Base-by-base conservation (phyloP, 2,113 vertebrate species). In the Lepus americanus region DNA sequence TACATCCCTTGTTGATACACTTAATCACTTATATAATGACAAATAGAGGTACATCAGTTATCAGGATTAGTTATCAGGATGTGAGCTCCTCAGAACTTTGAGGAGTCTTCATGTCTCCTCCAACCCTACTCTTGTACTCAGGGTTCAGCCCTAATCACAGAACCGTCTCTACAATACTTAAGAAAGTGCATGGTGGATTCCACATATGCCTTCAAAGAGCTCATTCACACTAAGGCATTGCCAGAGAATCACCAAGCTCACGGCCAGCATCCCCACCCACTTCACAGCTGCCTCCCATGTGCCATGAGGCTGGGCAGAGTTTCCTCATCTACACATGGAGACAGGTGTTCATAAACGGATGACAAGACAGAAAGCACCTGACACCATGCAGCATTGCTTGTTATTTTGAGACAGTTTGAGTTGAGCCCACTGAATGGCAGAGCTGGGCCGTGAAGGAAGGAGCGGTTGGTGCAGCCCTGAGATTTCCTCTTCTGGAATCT, bases 141-240 rank as follows among this genome's bases (percentile, higher is more conserved):
- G 23, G n/a, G 11, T 27, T 9, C 19, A 19, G 10, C 25, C 22
- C 25, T 44, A 6, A 39, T 7, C 22, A 13, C 51, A 10, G 5
- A 33, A 7, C 27, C 5, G 4, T n/a, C 12, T 29, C 25, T 5
- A 3, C 39, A 19, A 44, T 13, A 4, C 3, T 22, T n/a, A 25
- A n/a, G 19, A n/a, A 29, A 25, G 12, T n/a, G 8, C 10, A 3
- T 0, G 6, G 14, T 2, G 14, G 5, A 51, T 20, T 14, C 59
- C 39, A 13, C 0, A 0, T 2, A 22, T 22, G 11, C 44, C 14
- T 55, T 8, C 31, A 27, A 69, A 55, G 49, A 16, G 3, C n/a
- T 53, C 0, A 6, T 13, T 19, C 29, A 11, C 20, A 2, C 33
- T 10, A 49, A 25, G 25, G 6, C 23, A 77, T 14, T 17, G 61